Conservation (phyloP, 2,797 vertebrate genomes). For the Lepus townsendii region DNA sequence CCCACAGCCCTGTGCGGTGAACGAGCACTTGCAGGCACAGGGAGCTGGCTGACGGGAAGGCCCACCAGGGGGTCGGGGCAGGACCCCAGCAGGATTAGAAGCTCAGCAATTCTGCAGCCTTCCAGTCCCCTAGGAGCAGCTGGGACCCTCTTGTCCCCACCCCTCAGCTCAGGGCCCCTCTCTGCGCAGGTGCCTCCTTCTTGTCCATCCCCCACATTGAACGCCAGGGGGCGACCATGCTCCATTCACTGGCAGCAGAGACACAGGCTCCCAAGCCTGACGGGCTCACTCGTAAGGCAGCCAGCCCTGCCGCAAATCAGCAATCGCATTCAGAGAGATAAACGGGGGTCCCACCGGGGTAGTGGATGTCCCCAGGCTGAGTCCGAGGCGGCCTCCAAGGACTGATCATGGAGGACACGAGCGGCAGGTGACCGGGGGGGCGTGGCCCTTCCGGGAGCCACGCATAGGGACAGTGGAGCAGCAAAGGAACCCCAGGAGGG, state of each 20-base stretch:
- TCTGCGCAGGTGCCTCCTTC: neutral
- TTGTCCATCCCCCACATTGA: neutral
- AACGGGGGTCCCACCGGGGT: neutral
- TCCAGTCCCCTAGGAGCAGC: neutral
- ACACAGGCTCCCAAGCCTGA: neutral
- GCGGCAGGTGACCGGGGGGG: neutral
- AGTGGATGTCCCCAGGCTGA: neutral
- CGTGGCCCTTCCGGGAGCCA: accelerated
- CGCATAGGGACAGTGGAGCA: accelerated
- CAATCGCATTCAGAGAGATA: neutral
- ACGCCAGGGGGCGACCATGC: neutral
- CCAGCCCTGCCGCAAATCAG: neutral
- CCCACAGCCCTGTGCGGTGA: accelerated
- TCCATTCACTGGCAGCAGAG: neutral
- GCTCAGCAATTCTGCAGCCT: accelerated
- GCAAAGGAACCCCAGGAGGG: neutral
- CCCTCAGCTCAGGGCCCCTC: neutral
- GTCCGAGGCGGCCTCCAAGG: neutral
- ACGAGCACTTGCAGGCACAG: neutral
- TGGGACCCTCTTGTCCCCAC: neutral
- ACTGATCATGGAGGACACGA: neutral
- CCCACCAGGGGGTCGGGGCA: neutral
- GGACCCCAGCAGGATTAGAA: neutral
- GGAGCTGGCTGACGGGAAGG: neutral
- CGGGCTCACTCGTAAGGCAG: neutral